These are phyloP conservation scores for Gryllus bimaculatus DNA, from an alignment of 1,140 invertebrate genomes.

Conservation along the genomic window DNA sequence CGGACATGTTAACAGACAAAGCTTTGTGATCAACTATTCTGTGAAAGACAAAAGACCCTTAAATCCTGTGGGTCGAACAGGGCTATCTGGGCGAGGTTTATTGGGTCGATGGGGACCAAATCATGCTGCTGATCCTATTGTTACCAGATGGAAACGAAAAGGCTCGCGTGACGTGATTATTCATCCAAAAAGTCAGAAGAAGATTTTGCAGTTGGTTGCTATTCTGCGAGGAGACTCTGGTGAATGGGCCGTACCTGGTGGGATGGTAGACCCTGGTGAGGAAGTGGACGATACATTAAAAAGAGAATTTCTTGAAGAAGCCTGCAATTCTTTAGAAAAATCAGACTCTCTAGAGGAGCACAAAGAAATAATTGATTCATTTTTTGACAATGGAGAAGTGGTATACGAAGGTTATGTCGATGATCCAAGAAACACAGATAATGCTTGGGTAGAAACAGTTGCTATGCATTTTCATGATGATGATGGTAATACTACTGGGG, in stretches of 20 bases:
- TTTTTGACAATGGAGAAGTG: slow-evolving; percentile 62
- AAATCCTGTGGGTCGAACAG: slow-evolving; percentile 82
- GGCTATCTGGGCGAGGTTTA: slow-evolving; percentile 63
- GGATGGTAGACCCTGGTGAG: slow-evolving; percentile 93
- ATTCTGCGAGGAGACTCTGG: slow-evolving; percentile 75
- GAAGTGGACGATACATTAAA: slow-evolving; percentile 64
- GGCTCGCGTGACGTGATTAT: slow-evolving; percentile 34
- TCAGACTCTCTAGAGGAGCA: slow-evolving; percentile 39
- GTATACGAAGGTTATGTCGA: slow-evolving; percentile 88
- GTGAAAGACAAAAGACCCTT: slow-evolving; percentile 48
- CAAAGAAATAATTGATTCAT: slow-evolving; percentile 49
- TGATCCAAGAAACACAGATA: slow-evolving; percentile 94
- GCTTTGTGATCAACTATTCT: slow-evolving; percentile 57
- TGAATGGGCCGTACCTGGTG: slow-evolving; percentile 88
- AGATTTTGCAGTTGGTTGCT: slow-evolving; percentile 81
- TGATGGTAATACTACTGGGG: slow-evolving; percentile 47
- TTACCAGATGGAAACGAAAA: slow-evolving; percentile 73
- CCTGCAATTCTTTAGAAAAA: slow-evolving; percentile 53
- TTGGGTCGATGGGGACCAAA: slow-evolving; percentile 92
- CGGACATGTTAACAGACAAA: slow-evolving; percentile 64
- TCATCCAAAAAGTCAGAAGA: slow-evolving; percentile 36
- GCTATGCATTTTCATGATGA: slow-evolving; percentile 89
- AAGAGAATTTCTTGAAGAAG: slow-evolving; percentile 92
- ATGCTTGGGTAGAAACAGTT: slow-evolving; percentile 96
- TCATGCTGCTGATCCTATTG: slow-evolving; percentile 83